phyloP scores from a whole-genome alignment of 2,113 vertebrate genomes.

The Martes martes region DNA sequence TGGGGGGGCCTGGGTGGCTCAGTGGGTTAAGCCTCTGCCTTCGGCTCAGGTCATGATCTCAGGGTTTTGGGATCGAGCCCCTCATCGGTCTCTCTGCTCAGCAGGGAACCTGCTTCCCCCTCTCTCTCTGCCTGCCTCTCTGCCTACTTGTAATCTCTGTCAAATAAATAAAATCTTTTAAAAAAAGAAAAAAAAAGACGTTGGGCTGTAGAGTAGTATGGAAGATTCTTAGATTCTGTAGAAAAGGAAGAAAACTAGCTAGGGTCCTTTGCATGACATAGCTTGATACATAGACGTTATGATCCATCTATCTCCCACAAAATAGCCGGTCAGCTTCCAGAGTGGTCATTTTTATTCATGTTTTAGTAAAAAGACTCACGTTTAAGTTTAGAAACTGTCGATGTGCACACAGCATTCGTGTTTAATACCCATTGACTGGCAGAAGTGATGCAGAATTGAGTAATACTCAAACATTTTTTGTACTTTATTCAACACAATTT shows the following conservation, averaged over 20 bases:
- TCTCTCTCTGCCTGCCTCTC: too few relatives aligned
- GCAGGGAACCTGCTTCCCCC: too few relatives aligned
- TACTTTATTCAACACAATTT: background rate
- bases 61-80: too few relatives aligned
- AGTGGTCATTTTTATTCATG: background rate
- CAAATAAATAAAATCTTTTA: too few relatives aligned
- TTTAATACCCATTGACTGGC: background rate
- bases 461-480: background rate
- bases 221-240: background rate
- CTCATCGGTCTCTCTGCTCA: too few relatives aligned
- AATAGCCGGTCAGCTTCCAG: background rate
- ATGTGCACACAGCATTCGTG: background rate
- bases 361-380: background rate
- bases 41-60: too few relatives aligned
- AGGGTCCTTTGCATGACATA: background rate
- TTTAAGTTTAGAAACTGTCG: background rate
- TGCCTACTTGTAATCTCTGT: too few relatives aligned
- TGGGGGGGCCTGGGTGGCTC: too few relatives aligned
- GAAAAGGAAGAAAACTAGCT: background rate
- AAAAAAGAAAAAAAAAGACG: background rate
- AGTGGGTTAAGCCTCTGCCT: too few relatives aligned
- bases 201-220: background rate
- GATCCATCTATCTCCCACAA: background rate
- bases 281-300: background rate
- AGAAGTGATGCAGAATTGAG: background rate